Evolutionary conservation across 2,797 vertebrate genomes (phyloP).

Genomic region (Mareca penelope): DNA sequence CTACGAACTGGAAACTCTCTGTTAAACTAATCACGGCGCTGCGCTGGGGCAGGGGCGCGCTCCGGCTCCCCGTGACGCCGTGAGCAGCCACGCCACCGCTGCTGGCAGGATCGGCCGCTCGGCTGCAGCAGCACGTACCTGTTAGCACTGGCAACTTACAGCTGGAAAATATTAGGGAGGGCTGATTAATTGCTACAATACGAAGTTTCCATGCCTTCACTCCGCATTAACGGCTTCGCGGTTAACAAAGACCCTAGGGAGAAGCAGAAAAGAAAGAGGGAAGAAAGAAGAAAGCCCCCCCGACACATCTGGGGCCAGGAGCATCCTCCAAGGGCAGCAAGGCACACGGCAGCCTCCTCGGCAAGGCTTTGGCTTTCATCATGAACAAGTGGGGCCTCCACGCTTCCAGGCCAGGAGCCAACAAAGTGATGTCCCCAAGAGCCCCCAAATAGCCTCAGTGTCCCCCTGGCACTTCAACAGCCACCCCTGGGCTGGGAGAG

Average conservation of each 20-base stretch:
- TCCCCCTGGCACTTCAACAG: accelerated
- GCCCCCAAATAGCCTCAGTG: neutral
- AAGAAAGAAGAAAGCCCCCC: neutral
- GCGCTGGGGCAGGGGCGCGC: neutral
- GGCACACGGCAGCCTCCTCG: neutral
- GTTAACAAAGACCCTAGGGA: neutral
- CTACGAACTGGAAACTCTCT: conserved; percentile 13
- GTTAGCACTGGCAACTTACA: neutral
- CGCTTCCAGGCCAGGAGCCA: neutral
- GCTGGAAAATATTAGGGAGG: conserved; percentile 34
- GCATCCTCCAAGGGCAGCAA: neutral
- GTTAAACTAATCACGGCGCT: neutral
- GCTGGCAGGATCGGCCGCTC: conserved; percentile 15
- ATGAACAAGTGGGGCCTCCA: neutral
- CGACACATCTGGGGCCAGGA: neutral
- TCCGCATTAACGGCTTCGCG: neutral
- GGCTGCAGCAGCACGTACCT: neutral
- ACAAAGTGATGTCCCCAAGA: neutral
- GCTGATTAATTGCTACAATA: conserved; percentile 29
- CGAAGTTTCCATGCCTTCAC: conserved; percentile 28
- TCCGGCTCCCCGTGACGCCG: neutral
- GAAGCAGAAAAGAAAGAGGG: neutral
- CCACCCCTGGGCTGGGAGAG: neutral
- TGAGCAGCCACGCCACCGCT: neutral
- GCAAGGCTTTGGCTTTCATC: neutral